Evolutionary conservation across 2,113 vertebrate species (phyloP).

Genomic region (Oreochromis aureus): DNA sequence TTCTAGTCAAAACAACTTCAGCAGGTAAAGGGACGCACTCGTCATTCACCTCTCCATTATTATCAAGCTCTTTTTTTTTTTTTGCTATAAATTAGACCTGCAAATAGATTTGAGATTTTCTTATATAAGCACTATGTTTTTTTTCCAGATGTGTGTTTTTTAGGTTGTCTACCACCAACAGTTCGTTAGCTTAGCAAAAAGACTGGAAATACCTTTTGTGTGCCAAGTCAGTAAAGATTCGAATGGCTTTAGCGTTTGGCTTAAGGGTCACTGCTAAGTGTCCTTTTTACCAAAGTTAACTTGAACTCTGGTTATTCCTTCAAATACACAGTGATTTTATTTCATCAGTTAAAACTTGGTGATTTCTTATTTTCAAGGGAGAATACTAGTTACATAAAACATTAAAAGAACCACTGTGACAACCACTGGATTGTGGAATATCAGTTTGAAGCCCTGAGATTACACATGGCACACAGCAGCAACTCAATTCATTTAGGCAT

Average conservation of each 20-base stretch:
- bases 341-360: not conserved
- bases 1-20: slow-evolving; percentile 76
- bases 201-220: not conserved
- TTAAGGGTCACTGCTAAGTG: not conserved
- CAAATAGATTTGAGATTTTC: not conserved
- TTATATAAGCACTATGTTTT: not conserved
- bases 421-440: not conserved
- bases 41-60: not conserved
- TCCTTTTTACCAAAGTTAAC: not conserved
- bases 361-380: not conserved
- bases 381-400: not conserved
- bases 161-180: not conserved
- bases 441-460: not conserved
- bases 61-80: not conserved
- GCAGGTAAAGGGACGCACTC: slow-evolving; percentile 74
- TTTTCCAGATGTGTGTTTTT: not conserved
- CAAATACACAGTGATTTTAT: not conserved
- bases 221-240: not conserved
- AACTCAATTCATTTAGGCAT: not conserved
- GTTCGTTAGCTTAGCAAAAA: not conserved
- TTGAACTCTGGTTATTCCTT: not conserved
- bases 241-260: not conserved
- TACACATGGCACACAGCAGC: not conserved
- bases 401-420: not conserved
- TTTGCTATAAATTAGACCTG: not conserved